These are phyloP conservation scores for Thaumetopoea pityocampa DNA, from an alignment of 1,140 invertebrate genomes.

Conservation along the genomic window DNA sequence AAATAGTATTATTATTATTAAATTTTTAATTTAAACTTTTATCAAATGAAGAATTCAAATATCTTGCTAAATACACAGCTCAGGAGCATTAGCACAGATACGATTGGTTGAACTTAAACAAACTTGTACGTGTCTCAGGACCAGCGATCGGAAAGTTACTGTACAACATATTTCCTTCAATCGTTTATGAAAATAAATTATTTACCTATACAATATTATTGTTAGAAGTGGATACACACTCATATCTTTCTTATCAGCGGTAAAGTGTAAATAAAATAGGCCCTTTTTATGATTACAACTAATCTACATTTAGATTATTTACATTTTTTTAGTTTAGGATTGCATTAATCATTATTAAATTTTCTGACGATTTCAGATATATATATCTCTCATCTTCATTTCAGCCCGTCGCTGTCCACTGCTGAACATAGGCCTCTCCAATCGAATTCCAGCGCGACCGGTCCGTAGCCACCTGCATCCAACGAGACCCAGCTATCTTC, in stretches of 20 bases:
- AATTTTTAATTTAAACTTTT: not conserved
- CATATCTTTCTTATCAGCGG: slow-evolving; percentile 36
- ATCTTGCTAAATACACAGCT: slow-evolving; percentile 49
- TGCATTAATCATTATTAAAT: slow-evolving; percentile 6
- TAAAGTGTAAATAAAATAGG: slow-evolving; percentile 43
- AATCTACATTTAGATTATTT: slow-evolving; percentile 14
- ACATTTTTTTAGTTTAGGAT: slow-evolving; percentile 8
- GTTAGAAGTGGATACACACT: slow-evolving; percentile 23
- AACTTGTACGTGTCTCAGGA: slow-evolving; percentile 22
- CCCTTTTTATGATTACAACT: slow-evolving; percentile 20
- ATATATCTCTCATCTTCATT: too few relatives aligned
- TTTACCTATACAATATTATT: slow-evolving; percentile 43
- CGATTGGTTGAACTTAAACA: slow-evolving; percentile 7
- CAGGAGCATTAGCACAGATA: slow-evolving; percentile 40
- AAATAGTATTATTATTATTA: slow-evolving; percentile 17
- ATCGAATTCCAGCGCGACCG: too few relatives aligned
- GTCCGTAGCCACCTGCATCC: too few relatives aligned
- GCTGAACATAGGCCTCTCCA: too few relatives aligned
- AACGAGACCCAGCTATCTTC: too few relatives aligned
- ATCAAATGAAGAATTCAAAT: slow-evolving; percentile 67
- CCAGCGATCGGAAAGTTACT: slow-evolving; percentile 19
- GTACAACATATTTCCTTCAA: slow-evolving; percentile 12
- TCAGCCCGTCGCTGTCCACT: too few relatives aligned
- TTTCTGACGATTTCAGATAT: too few relatives aligned
- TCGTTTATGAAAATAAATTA: slow-evolving; percentile 28